Evolutionary conservation across 2,113 vertebrate genomes (phyloP).

Genomic region (Sarotherodon lohbergeri): DNA sequence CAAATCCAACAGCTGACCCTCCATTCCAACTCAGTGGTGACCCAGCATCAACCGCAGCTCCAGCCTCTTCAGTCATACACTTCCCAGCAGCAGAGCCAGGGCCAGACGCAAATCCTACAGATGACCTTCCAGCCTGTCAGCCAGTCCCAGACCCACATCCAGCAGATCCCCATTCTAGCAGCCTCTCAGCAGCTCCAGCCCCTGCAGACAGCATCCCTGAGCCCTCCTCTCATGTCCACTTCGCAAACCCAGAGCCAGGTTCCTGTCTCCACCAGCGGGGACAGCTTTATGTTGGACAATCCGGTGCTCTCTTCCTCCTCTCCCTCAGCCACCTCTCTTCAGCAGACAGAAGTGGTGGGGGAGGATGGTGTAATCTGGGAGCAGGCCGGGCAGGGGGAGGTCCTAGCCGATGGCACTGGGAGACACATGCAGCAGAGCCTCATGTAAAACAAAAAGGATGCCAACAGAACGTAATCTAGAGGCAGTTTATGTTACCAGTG

Average conservation of each 20-base stretch:
- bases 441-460: constrained; percentile 33
- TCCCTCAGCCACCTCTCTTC: constrained; percentile 51
- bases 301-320: constrained; percentile 50
- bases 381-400: constrained; percentile 21
- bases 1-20: constrained; percentile 66
- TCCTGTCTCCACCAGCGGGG: constrained; percentile 39
- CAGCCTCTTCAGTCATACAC: constrained; percentile 58
- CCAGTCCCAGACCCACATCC: constrained; percentile 59
- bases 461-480: not conserved
- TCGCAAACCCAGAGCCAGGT: constrained; percentile 55
- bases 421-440: constrained; percentile 50
- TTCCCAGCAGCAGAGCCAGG: constrained; percentile 62
- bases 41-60: constrained; percentile 63
- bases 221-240: constrained; percentile 29
- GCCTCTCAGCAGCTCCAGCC: constrained; percentile 60
- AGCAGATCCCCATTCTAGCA: constrained; percentile 64
- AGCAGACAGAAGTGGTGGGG: constrained; percentile 61
- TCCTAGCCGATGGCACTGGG: constrained; percentile 38
- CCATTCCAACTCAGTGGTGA: constrained; percentile 46
- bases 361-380: constrained; percentile 48
- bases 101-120: constrained; percentile 65
- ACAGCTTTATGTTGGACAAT: constrained; percentile 54
- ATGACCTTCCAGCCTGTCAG: constrained; percentile 71
- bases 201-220: constrained; percentile 27
- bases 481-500: not conserved